Evolutionary conservation across 2,888 invertebrate genomes (phyloP).

Genomic region (Tipula confusa): DNA sequence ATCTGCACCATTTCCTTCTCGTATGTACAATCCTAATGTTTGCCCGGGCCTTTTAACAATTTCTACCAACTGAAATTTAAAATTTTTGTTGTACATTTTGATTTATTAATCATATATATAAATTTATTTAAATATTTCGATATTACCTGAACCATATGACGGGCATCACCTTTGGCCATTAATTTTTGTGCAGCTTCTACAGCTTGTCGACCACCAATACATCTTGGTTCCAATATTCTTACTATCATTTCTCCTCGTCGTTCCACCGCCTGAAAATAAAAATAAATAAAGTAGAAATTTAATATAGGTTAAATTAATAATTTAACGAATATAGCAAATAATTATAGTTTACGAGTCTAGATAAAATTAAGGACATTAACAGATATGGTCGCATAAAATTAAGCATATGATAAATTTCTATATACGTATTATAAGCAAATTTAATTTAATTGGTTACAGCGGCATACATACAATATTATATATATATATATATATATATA

Average conservation of each 20-base stretch:
- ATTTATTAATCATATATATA: too few species aligned
- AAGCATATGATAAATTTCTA: not conserved
- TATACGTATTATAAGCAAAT: not conserved
- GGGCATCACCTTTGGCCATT: constrained; percentile 56
- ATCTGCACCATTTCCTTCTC: constrained; percentile 98
- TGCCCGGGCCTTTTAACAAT: constrained; percentile 99
- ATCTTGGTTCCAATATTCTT: constrained; percentile 80
- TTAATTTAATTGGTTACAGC: too few species aligned
- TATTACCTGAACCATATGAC: constrained; percentile 61
- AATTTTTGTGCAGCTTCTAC: constrained; percentile 84
- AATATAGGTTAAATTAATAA: not conserved
- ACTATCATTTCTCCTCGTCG: constrained; percentile 93
- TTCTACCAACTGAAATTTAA: constrained; percentile 73
- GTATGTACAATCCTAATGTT: constrained; percentile 94
- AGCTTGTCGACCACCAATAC: constrained; percentile 82
- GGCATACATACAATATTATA: not conserved
- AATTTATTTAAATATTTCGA: too few species aligned
- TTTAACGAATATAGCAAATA: not conserved
- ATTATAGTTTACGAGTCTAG: not conserved
- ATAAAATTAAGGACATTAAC: not conserved
- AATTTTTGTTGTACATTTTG: too few species aligned
- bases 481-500: not conserved
- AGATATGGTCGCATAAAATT: not conserved
- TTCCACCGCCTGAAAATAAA: constrained; percentile 68
- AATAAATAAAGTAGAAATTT: not conserved